Evolutionary conservation across 2,113 vertebrate genomes (phyloP).

Genomic region (Pagrus major): DNA sequence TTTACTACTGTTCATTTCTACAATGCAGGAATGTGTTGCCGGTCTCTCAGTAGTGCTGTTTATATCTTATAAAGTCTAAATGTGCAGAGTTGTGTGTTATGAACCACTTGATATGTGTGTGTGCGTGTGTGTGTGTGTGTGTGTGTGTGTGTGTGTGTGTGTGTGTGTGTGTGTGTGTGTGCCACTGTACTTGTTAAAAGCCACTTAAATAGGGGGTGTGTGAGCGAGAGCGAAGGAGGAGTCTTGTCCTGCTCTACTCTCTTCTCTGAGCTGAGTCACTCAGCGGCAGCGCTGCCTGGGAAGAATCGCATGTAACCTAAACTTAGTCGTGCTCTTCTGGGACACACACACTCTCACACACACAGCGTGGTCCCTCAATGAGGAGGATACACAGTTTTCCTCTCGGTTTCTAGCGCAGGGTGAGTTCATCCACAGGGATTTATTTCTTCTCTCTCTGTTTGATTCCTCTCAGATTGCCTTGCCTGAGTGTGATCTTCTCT

Average conservation of each 20-base stretch:
- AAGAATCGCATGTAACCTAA: slow-evolving; percentile 51
- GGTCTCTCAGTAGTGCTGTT: background rate
- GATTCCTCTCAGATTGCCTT: background rate
- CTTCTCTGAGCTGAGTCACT: slow-evolving; percentile 56
- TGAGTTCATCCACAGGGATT: slow-evolving; percentile 56
- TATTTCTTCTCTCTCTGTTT: background rate
- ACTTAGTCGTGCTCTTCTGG: slow-evolving; percentile 46
- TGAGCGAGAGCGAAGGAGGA: slow-evolving; percentile 56
- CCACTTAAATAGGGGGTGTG: slow-evolving; percentile 48
- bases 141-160: no score
- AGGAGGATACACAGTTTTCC: slow-evolving; percentile 37
- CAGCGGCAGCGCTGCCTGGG: slow-evolving; percentile 39
- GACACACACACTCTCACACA: slow-evolving; percentile 24
- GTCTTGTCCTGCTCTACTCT: slow-evolving; percentile 29
- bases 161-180: background rate
- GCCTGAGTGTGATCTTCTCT: background rate
- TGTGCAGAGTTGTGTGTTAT: background rate
- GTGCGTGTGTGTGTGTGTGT: slow-evolving; percentile 3
- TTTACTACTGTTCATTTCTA: background rate
- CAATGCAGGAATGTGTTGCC: background rate
- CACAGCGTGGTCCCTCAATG: slow-evolving; percentile 4
- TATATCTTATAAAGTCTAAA: background rate
- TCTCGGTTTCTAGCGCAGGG: slow-evolving; percentile 23
- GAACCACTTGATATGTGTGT: background rate
- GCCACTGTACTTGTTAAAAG: slow-evolving; percentile 25